Conservation (phyloP, 1,140 invertebrate genomes). For the Meteorus sp. region DNA sequence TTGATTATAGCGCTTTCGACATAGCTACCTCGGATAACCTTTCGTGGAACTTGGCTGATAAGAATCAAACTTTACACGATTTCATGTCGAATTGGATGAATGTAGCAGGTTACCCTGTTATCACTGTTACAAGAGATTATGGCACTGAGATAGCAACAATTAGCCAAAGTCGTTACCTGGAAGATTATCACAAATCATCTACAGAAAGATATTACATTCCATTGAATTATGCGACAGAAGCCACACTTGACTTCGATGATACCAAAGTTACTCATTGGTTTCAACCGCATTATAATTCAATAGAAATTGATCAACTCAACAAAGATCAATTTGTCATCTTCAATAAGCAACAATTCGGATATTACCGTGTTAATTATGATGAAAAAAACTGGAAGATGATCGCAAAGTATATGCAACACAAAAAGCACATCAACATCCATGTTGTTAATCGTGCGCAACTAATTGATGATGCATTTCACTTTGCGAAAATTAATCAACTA, state of each 20-base stretch:
- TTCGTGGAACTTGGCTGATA: too few species aligned
- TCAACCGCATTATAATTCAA: neutral
- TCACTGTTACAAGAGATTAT: slow-evolving; percentile 69
- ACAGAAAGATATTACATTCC: slow-evolving; percentile 60
- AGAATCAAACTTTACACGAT: too few species aligned
- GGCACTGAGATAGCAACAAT: slow-evolving; percentile 53
- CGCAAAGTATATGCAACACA: slow-evolving; percentile 49
- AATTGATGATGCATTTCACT: slow-evolving; percentile 73
- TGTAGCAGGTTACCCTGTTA: slow-evolving; percentile 79
- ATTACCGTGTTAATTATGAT: slow-evolving; percentile 68
- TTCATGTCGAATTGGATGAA: slow-evolving; percentile 85
- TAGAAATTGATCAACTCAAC: neutral
- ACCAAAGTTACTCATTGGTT: slow-evolving; percentile 50
- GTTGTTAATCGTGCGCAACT: slow-evolving; percentile 74
- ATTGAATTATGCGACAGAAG: slow-evolving; percentile 55
- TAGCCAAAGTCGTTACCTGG: slow-evolving; percentile 51
- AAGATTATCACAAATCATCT: slow-evolving; percentile 32
- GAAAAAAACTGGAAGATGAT: slow-evolving; percentile 61
- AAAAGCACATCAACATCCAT: slow-evolving; percentile 61
- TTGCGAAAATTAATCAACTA: slow-evolving; percentile 64
- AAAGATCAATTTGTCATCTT: slow-evolving; percentile 44
- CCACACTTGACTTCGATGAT: slow-evolving; percentile 52
- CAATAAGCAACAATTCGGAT: slow-evolving; percentile 65
- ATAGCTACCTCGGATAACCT: too few species aligned
- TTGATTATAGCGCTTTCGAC: too few species aligned